phyloP scores from a whole-genome alignment of 1,140 invertebrate genomes.

The Samia ricini region DNA sequence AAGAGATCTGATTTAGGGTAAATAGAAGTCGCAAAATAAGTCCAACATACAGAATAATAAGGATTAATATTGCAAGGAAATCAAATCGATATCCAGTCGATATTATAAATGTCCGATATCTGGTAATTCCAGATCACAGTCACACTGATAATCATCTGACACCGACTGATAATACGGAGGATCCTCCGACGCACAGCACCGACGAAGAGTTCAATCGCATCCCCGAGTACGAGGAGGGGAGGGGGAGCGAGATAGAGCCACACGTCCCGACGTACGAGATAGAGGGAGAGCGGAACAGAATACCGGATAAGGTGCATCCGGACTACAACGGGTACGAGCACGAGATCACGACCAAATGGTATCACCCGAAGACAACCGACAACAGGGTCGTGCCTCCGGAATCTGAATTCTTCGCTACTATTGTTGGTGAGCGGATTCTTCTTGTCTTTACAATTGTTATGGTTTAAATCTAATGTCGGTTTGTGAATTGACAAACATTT shows the following conservation, averaged over 20 bases:
- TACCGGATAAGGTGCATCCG: slow-evolving; percentile 40
- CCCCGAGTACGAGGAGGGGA: slow-evolving; percentile 55
- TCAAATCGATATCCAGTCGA: too few relatives aligned
- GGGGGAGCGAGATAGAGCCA: slow-evolving; percentile 52
- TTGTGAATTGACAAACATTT: neutral
- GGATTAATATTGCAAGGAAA: too few relatives aligned
- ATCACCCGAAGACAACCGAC: slow-evolving; percentile 53
- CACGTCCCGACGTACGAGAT: slow-evolving; percentile 51
- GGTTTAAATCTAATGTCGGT: neutral
- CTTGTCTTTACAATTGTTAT: too few relatives aligned
- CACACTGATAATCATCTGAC: slow-evolving; percentile 53
- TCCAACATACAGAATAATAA: too few relatives aligned
- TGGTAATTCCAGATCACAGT: slow-evolving; percentile 39
- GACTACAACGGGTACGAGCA: slow-evolving; percentile 61
- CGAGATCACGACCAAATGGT: slow-evolving; percentile 62
- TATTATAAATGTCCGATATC: too few relatives aligned
- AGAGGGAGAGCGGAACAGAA: slow-evolving; percentile 35
- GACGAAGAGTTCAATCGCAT: slow-evolving; percentile 56
- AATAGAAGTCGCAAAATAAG: too few relatives aligned
- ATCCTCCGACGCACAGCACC: slow-evolving; percentile 47
- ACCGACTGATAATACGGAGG: slow-evolving; percentile 47
- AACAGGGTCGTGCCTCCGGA: slow-evolving; percentile 48
- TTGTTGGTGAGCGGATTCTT: slow-evolving; percentile 54
- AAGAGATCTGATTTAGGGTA: too few relatives aligned
- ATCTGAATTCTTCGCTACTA: slow-evolving; percentile 63